Conservation (phyloP, 2,888 invertebrate genomes). For the Himalopsyche tibetana region DNA sequence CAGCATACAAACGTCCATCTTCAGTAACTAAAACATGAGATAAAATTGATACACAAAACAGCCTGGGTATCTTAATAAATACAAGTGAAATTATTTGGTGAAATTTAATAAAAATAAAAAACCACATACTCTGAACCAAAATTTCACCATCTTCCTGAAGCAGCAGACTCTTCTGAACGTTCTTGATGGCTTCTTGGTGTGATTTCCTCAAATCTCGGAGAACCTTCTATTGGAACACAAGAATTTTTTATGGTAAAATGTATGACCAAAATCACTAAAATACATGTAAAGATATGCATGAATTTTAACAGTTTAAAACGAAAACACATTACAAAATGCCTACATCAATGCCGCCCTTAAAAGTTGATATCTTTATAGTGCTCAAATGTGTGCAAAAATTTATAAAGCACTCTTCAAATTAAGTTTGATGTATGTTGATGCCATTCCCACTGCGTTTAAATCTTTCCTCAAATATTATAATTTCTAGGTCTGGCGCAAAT, state of each 20-base stretch:
- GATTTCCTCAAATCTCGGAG: constrained; percentile 50
- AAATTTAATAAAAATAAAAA: not conserved
- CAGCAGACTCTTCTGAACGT: constrained; percentile 67
- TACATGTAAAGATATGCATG: too few relatives aligned
- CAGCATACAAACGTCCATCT: constrained; percentile 79
- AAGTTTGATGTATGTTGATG: too few relatives aligned
- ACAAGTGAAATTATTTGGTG: not conserved
- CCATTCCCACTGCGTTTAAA: too few relatives aligned
- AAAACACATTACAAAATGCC: too few relatives aligned
- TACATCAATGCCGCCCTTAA: too few relatives aligned
- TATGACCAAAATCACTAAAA: too few relatives aligned
- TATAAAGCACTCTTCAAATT: too few relatives aligned
- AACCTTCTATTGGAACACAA: constrained; percentile 48
- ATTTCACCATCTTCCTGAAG: constrained; percentile 72
- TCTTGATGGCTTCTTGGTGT: constrained; percentile 69
- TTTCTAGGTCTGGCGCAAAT: too few relatives aligned
- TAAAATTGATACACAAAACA: constrained; percentile 50
- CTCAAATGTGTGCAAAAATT: too few relatives aligned
- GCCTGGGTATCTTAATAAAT: not conserved
- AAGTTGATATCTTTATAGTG: too few relatives aligned
- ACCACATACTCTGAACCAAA: constrained; percentile 74
- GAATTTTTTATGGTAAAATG: not conserved
- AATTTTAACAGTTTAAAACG: too few relatives aligned
- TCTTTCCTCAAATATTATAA: too few relatives aligned
- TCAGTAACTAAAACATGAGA: constrained; percentile 75